These are phyloP conservation scores for Abrostola triplasia DNA, from an alignment of 2,888 invertebrate species.

Conservation along the genomic window DNA sequence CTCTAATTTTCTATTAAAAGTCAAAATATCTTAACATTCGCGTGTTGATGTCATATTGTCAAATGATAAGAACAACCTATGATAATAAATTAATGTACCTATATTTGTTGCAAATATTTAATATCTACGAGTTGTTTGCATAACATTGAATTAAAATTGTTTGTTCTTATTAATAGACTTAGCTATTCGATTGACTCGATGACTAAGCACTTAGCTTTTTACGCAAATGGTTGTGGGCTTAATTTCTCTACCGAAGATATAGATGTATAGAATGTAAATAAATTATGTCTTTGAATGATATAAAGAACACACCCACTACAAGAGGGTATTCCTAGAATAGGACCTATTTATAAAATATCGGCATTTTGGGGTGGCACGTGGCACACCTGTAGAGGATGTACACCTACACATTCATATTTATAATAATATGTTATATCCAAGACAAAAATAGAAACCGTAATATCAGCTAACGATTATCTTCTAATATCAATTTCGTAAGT, in stretches of 20 bases:
- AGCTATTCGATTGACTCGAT: neutral
- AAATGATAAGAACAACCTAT: too few species aligned
- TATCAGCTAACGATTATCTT: too few species aligned
- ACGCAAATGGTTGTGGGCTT: conserved; percentile 1
- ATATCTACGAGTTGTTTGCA: neutral
- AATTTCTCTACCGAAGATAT: neutral
- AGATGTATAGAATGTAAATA: neutral
- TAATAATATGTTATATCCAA: too few species aligned
- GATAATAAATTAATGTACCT: too few species aligned
- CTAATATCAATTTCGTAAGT: too few species aligned
- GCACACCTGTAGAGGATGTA: too few species aligned
- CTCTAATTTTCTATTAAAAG: conserved; percentile 53
- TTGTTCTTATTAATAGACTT: conserved; percentile 2
- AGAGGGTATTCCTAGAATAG: too few species aligned
- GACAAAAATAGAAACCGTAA: too few species aligned
- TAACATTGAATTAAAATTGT: conserved; percentile 3
- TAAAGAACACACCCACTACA: too few species aligned
- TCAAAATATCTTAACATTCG: conserved; percentile 29
- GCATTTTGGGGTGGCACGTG: too few species aligned
- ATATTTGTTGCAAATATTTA: neutral
- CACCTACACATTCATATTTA: too few species aligned
- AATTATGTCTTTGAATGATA: neutral
- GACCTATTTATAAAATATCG: too few species aligned
- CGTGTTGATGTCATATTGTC: neutral
- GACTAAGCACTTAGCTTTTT: neutral